Base-by-base conservation (phyloP, 2,113 vertebrate species). In the Ailurus styani region DNA sequence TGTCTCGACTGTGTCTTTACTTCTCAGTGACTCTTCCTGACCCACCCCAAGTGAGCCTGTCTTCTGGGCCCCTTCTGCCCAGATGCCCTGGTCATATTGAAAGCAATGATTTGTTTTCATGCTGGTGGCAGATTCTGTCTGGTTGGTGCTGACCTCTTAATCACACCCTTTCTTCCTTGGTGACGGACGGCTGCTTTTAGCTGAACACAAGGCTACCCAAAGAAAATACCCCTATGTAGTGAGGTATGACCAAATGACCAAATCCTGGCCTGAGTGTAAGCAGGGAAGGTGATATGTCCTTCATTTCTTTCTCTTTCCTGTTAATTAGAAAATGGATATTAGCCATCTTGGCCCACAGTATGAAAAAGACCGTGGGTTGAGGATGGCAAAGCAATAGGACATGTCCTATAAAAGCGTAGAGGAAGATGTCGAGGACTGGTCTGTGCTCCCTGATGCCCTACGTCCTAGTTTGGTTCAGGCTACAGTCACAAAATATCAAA, bases 51-150 rank as follows among this genome's bases (percentile, higher is more conserved):
- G 31, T 45, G 14, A 18, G 79, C 52, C 21, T 15, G 6, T n/a
- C 54, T n/a, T 1, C 31, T 40, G 66, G 37, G 37, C 3, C 13
- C 15, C 4, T 37, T 66, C 23, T 64, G 45, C 18, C 12, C 2
- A 8, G 14, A n/a, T 10, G 10, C 40, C 0, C 40, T 13, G 1
- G 14, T 68, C 29, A 13, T 40, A 9, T 1, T 18, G 78, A 21
- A 4, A 23, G 50, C 3, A 0, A 12, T 37, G 73, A 37, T 4
- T 27, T 34, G 1, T 66, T 12, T 29, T n/a, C 31, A 2, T 11
- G 54, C 3, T 20, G 37, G n/a, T 54, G 21, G 21, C 52, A 17
- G 42, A 7, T 31, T n/a, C 18, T 57, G 7, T 31, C 47, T 27
- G 5, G 8, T 23, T 40, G 20, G 50, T 21, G 20, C 25, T 45